phyloP scores from a whole-genome alignment of 2,113 vertebrate species.

The Bos javanicus region DNA sequence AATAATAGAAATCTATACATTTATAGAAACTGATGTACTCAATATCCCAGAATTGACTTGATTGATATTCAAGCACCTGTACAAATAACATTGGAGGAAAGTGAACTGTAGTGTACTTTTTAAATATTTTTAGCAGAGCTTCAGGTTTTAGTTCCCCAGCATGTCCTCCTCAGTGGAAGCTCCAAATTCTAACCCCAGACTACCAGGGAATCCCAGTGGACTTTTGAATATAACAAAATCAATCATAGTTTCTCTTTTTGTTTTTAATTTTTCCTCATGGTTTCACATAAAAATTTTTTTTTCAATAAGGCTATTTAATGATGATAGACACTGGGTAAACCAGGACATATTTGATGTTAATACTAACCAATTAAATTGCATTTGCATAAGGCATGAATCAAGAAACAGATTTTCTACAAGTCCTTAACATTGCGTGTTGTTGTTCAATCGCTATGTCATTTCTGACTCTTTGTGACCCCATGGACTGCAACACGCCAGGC shows the following conservation, averaged over 20 bases:
- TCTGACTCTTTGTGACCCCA: background rate
- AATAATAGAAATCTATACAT: background rate
- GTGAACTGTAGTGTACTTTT: background rate
- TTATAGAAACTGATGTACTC: background rate
- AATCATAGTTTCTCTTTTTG: background rate
- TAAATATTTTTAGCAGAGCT: background rate
- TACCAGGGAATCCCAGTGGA: background rate
- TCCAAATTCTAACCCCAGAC: background rate
- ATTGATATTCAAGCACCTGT: background rate
- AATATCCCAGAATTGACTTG: background rate
- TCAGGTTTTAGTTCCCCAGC: background rate
- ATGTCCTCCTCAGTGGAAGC: background rate
- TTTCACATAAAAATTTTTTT: background rate
- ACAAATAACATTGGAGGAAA: background rate
- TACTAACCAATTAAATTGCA: background rate
- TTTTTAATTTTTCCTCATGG: background rate
- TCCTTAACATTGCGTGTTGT: background rate
- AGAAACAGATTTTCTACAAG: background rate
- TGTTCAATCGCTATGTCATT: background rate
- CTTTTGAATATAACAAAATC: background rate
- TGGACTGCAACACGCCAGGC: background rate
- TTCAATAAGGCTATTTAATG: background rate
- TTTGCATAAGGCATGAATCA: background rate
- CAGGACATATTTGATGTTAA: background rate
- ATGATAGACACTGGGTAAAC: background rate